Evolutionary conservation across 1,140 invertebrate genomes (phyloP).

Genomic region (Megathymus violae): DNA sequence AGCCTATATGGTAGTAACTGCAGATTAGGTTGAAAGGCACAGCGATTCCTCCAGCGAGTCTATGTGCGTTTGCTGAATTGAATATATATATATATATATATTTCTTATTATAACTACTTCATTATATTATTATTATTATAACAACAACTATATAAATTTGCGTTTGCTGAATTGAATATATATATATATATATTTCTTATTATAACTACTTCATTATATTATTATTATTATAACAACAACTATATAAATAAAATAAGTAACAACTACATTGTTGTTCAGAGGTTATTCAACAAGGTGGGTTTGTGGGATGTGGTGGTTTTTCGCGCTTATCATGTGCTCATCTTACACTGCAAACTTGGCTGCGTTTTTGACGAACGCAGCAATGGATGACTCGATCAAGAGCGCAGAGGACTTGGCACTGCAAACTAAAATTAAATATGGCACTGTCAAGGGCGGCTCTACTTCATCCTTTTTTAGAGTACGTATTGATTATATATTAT

Average conservation of each 20-base stretch:
- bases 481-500: constrained; percentile 41
- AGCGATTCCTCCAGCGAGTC: no score
- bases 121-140: no score
- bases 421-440: constrained; percentile 95
- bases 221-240: no score
- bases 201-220: no score
- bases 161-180: no score
- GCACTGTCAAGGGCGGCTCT: constrained; percentile 90
- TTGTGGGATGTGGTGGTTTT: constrained; percentile 97
- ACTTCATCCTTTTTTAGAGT: constrained; percentile 91
- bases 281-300: constrained; percentile 92
- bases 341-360: constrained; percentile 98
- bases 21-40: no score
- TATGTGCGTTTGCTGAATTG: no score
- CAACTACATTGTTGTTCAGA: constrained; percentile 73
- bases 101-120: no score
- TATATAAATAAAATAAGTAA: not conserved
- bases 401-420: constrained; percentile 93
- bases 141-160: no score
- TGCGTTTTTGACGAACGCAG: constrained; percentile 95
- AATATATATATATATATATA: no score
- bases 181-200: no score
- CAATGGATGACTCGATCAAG: constrained; percentile 93
- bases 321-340: constrained; percentile 96
- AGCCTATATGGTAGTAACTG: no score